phyloP scores from a whole-genome alignment of 2,113 vertebrate species.

The Ptyas mucosa region DNA sequence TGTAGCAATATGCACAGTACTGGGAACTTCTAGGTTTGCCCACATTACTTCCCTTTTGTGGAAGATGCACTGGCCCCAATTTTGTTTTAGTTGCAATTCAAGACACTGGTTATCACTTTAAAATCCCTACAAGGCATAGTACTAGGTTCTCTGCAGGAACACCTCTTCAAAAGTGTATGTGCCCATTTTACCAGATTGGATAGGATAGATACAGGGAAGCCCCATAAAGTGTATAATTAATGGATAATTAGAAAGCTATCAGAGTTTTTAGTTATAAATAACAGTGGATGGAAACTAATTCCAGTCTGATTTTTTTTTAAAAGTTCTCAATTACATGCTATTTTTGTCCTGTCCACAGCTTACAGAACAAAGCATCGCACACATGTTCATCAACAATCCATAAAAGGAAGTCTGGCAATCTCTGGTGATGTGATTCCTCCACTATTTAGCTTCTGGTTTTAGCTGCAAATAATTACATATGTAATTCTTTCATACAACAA shows the following conservation, averaged over 20 bases:
- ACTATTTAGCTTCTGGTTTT: neutral
- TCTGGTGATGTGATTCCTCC: fast-evolving
- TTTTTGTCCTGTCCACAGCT: constrained; percentile 41
- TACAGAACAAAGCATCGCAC: neutral
- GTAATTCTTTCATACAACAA: neutral
- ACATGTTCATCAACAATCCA: constrained; percentile 1
- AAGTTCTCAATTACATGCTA: constrained; percentile 34
- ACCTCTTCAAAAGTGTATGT: neutral
- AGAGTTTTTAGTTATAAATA: neutral
- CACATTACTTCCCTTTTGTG: neutral
- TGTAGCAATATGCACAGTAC: neutral
- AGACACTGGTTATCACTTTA: neutral
- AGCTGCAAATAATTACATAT: neutral
- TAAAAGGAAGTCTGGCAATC: constrained; percentile 29
- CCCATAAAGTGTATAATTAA: constrained; percentile 21
- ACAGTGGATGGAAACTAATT: constrained; percentile 44
- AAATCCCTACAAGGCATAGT: neutral
- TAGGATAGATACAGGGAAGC: neutral
- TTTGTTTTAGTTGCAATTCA: neutral
- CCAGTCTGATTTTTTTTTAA: constrained; percentile 41
- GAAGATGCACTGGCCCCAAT: neutral
- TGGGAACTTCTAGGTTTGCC: neutral
- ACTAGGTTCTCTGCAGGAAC: neutral
- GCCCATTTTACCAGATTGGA: neutral
- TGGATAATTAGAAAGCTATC: neutral